Percentiles rank a stretch among this genome's conserved stretches.
These are phyloP conservation scores for Dorcus parallelipipedus DNA, from an alignment of 2,888 invertebrate genomes.

Conservation along the genomic window DNA sequence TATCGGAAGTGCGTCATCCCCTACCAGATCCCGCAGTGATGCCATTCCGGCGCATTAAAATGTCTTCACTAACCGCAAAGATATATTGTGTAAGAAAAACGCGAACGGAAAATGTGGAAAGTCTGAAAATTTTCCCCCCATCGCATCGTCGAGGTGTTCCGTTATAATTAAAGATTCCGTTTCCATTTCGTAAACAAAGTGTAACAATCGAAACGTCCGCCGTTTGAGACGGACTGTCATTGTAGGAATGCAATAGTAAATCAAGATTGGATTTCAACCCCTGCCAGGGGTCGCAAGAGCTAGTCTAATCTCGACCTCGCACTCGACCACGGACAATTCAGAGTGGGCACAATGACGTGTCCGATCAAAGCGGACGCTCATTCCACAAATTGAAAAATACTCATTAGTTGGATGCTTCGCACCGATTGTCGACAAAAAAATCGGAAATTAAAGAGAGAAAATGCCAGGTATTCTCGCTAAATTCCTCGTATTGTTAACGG, in stretches of 20 bases:
- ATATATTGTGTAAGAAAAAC: too few species aligned
- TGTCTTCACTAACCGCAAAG: slow-evolving; percentile 3
- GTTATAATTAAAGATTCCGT: background rate
- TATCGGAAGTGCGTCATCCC: slow-evolving; percentile 39
- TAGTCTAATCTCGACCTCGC: slow-evolving; percentile 51
- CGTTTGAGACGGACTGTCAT: slow-evolving; percentile 42
- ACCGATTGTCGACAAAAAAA: slow-evolving; percentile 27
- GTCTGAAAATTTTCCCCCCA: too few species aligned
- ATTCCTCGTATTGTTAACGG: background rate
- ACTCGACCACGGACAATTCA: slow-evolving; percentile 39
- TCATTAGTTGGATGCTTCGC: slow-evolving; percentile 51
- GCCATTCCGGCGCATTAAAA: slow-evolving; percentile 3
- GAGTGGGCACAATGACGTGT: slow-evolving; percentile 44
- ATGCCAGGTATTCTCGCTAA: slow-evolving; percentile 16
- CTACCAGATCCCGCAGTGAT: slow-evolving; percentile 4
- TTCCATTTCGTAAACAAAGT: slow-evolving; percentile 39
- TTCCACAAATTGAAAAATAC: slow-evolving; percentile 52
- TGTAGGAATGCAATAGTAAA: slow-evolving; percentile 52
- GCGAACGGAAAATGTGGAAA: too few species aligned
- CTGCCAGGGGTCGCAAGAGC: slow-evolving; percentile 40
- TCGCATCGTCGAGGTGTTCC: background rate
- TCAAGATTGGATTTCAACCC: slow-evolving; percentile 52
- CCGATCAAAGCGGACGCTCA: slow-evolving; percentile 47
- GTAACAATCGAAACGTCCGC: slow-evolving; percentile 40
- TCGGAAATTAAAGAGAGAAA: slow-evolving; percentile 20